These are phyloP conservation scores for Orthosia cruda DNA, from an alignment of 2,888 invertebrate genomes.

Conservation along the genomic window DNA sequence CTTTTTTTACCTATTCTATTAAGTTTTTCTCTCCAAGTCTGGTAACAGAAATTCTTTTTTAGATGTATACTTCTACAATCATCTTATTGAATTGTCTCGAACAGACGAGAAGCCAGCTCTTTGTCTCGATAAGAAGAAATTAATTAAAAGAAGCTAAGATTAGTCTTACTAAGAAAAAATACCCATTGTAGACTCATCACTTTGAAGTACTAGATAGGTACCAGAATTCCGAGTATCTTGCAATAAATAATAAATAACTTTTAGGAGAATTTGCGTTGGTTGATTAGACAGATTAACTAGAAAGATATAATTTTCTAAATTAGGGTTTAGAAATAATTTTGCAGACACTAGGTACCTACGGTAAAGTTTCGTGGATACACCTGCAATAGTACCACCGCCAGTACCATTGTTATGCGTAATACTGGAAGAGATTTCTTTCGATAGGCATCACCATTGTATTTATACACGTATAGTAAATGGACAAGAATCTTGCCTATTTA, in stretches of 20 bases:
- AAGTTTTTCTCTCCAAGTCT: neutral
- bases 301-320: neutral
- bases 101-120: neutral
- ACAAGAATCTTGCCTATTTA: too few species aligned
- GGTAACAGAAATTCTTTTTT: neutral
- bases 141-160: neutral
- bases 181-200: neutral
- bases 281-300: too few species aligned
- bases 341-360: neutral
- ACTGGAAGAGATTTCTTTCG: too few species aligned
- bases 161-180: neutral
- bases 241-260: neutral
- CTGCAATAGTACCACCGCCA: too few species aligned
- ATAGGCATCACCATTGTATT: too few species aligned
- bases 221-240: neutral
- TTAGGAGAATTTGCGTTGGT: neutral
- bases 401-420: too few species aligned
- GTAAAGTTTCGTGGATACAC: too few species aligned
- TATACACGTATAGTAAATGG: too few species aligned
- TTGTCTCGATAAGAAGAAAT: slow-evolving; percentile 3
- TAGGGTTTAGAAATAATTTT: slow-evolving; percentile 1
- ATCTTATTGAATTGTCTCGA: neutral
- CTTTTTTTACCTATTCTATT: neutral
- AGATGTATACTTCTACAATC: neutral
- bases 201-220: slow-evolving; percentile 4